Evolutionary conservation across 2,797 vertebrate species (phyloP), one percentile per base, ranked within the genome.

Genomic region (Pipistrellus kuhlii): DNA sequence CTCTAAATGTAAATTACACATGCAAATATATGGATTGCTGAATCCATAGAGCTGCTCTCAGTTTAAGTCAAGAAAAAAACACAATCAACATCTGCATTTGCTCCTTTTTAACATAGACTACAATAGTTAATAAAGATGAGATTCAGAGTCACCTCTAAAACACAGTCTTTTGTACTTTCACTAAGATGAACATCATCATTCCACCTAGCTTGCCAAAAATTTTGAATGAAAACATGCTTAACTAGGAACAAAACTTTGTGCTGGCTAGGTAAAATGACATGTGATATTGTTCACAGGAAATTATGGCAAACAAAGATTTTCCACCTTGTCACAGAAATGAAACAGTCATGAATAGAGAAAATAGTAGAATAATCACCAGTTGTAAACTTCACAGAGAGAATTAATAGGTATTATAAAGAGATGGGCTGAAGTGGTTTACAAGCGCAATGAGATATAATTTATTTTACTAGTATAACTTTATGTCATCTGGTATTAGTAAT

Each of bases 381-480:
- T 91, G 91, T 32, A 0, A 84, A 84, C 17, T 75, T 64, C 27
- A n/a, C 59, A 35, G 3, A 32, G 62, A 90, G 76, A 92, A 97
- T 23, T 85, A 82, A 83, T 80, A 93, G 81, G 32, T 77, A 55
- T 75, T 90, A 84, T 82, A 17, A 84, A 94, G 80, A 82, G 93
- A 93, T 55, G 44, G 41, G 53, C 64, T 53, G 66, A 93, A 96
- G 90, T 88, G 57, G 73, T 92, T 97, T 95, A 75, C 91, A 95
- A 93, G 6, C 51, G 81, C 78, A 97, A 88, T 81, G 94, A 96
- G 91, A 88, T 91, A 81, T 93, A 92, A 96, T 95, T 64, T 92
- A 93, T 98, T 94, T 97, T 97, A 97, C 96, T 85, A 85, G 10
- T 57, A 83, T 97, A 97, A 97, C 96, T 97, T 95, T 88, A 95